Conservation (phyloP, 1,140 invertebrate genomes). For the Eumaeus atala region DNA sequence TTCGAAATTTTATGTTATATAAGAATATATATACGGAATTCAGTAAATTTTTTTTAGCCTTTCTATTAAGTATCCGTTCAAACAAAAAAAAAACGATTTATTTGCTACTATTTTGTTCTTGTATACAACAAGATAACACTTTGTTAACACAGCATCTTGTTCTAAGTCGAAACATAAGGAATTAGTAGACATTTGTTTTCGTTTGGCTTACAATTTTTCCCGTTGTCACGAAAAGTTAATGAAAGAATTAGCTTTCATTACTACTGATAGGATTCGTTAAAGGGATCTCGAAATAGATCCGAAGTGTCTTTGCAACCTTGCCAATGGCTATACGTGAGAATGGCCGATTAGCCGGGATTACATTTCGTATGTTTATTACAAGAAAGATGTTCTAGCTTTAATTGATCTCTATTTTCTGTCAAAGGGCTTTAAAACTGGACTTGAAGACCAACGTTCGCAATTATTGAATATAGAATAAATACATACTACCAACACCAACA, state of each 20-base stretch:
- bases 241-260: slow-evolving; percentile 74
- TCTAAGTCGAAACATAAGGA: background rate
- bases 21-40: too few species aligned
- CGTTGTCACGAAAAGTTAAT: slow-evolving; percentile 68
- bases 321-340: slow-evolving; percentile 39
- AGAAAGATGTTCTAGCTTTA: background rate
- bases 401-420: too few species aligned
- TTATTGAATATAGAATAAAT: too few species aligned
- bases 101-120: too few species aligned
- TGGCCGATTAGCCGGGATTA: slow-evolving; percentile 52
- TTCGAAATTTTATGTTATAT: too few species aligned
- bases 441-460: too few species aligned
- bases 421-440: too few species aligned
- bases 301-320: slow-evolving; percentile 55
- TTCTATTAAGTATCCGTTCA: too few species aligned
- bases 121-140: too few species aligned
- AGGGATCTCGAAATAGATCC: slow-evolving; percentile 63
- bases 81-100: too few species aligned
- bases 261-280: slow-evolving; percentile 67
- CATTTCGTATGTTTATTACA: slow-evolving; percentile 29
- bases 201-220: slow-evolving; percentile 61
- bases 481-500: too few species aligned
- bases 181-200: slow-evolving; percentile 49
- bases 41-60: too few species aligned
- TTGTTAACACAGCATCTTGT: background rate